A percentile compares a stretch with the other conserved stretches of the same genome.
phyloP scores from a whole-genome alignment of 2,113 vertebrate genomes.

The Urocolius indicus region DNA sequence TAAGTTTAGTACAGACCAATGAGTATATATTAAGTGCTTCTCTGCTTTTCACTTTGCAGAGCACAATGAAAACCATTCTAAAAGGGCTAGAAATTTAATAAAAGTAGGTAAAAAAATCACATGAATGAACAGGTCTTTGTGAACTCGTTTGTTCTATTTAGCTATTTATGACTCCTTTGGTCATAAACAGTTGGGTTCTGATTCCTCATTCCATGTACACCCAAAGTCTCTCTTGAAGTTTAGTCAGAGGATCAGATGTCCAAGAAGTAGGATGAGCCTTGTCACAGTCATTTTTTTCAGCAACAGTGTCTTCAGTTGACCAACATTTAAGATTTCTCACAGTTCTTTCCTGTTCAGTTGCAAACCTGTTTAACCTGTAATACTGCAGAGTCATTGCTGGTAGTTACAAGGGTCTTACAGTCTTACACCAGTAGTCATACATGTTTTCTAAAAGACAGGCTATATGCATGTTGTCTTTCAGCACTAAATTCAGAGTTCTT shows the following conservation, averaged over 20 bases:
- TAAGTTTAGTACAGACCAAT: not conserved
- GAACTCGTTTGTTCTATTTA: not conserved
- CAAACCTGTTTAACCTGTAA: constrained; percentile 6
- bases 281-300: not conserved
- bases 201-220: not conserved
- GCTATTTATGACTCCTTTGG: not conserved
- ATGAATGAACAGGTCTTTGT: not conserved
- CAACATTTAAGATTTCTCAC: not conserved
- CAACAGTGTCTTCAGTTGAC: not conserved
- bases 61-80: not conserved
- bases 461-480: not conserved
- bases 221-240: not conserved
- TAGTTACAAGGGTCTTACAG: not conserved
- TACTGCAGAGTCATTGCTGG: not conserved
- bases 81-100: not conserved
- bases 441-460: not conserved
- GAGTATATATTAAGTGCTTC: not conserved
- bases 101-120: not conserved
- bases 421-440: not conserved
- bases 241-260: not conserved
- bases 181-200: not conserved
- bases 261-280: not conserved
- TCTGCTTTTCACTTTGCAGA: not conserved
- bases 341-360: not conserved
- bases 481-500: not conserved